These are phyloP conservation scores for Zosterops pallidus DNA, from an alignment of 2,113 vertebrate genomes.

Conservation along the genomic window DNA sequence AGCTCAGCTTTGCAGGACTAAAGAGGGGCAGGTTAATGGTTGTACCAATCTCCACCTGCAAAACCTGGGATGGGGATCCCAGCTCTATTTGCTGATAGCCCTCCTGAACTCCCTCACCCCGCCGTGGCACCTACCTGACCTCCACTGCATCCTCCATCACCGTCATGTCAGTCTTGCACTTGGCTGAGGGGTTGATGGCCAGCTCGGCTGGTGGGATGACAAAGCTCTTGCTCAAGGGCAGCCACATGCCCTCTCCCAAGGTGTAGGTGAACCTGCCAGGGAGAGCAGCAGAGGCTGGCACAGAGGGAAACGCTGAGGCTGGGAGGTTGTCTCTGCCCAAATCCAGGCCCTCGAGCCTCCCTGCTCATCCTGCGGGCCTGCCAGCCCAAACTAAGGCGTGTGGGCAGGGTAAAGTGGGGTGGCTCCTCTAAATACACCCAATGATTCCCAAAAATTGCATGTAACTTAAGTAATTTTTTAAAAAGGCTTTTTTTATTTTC, in stretches of 20 bases:
- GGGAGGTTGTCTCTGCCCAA: background rate
- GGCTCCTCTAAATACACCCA: background rate
- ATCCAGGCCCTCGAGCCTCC: background rate
- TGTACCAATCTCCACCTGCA: background rate
- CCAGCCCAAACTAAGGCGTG: background rate
- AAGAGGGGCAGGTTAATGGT: background rate
- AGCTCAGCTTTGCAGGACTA: background rate
- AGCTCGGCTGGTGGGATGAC: constrained; percentile 96
- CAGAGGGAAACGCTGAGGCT: background rate
- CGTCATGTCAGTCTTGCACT: constrained; percentile 98
- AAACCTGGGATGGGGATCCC: fast-evolving
- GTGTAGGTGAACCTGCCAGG: constrained; percentile 93
- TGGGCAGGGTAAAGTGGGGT: background rate
- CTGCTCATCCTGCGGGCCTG: background rate
- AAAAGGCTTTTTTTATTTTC: background rate
- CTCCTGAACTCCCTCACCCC: background rate
- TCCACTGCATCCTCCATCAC: constrained; percentile 99
- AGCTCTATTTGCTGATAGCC: background rate
- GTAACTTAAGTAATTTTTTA: background rate
- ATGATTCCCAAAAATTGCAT: background rate
- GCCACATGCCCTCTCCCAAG: constrained; percentile 97
- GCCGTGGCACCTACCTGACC: constrained; percentile 80
- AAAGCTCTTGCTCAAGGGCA: constrained; percentile 97
- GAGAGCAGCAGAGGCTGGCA: background rate
- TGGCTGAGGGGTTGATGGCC: constrained; percentile 97